These are phyloP conservation scores for Limanda limanda DNA, from an alignment of 2,113 vertebrate species.

Conservation along the genomic window DNA sequence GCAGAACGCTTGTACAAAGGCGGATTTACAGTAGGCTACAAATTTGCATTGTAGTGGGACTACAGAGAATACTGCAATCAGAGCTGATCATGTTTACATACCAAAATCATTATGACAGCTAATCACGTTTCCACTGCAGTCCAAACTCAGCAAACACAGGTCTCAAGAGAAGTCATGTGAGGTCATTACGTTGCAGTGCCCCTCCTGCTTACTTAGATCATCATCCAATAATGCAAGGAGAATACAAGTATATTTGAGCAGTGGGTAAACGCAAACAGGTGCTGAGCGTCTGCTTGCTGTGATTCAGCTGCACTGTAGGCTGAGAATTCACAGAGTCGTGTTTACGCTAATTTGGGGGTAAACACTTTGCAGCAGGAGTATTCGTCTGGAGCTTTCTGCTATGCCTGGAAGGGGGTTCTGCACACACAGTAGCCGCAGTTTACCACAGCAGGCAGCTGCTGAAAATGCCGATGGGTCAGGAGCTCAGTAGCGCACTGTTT, in stretches of 20 bases:
- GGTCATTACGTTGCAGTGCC: conserved; percentile 13
- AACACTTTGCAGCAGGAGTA: conserved; percentile 57
- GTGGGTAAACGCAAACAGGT: conserved; percentile 63
- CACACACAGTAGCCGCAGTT: conserved; percentile 14
- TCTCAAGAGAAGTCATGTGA: not conserved
- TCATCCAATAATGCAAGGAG: conserved; percentile 3
- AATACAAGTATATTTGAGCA: conserved; percentile 24
- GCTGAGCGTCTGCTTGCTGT: conserved; percentile 50
- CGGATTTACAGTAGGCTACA: not conserved
- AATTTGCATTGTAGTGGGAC: conserved; percentile 17
- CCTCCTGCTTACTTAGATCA: conserved; percentile 7
- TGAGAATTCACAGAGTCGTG: conserved; percentile 41
- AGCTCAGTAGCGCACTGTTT: conserved; percentile 18
- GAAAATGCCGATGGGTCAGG: conserved; percentile 13
- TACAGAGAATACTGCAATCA: not conserved
- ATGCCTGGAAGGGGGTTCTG: not conserved
- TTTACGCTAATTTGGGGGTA: conserved; percentile 58
- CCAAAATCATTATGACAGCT: conserved; percentile 28
- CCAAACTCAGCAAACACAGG: conserved; percentile 2
- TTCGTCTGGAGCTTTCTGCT: conserved; percentile 23
- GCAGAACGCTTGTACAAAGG: not conserved
- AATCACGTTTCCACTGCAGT: conserved; percentile 9
- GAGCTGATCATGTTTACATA: conserved; percentile 12
- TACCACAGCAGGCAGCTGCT: conserved; percentile 20
- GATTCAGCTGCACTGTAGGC: conserved; percentile 49